Percentiles rank a stretch among this genome's conserved stretches.
phyloP scores from a whole-genome alignment of 2,113 vertebrate genomes.

The Trichomycterus rosablanca region DNA sequence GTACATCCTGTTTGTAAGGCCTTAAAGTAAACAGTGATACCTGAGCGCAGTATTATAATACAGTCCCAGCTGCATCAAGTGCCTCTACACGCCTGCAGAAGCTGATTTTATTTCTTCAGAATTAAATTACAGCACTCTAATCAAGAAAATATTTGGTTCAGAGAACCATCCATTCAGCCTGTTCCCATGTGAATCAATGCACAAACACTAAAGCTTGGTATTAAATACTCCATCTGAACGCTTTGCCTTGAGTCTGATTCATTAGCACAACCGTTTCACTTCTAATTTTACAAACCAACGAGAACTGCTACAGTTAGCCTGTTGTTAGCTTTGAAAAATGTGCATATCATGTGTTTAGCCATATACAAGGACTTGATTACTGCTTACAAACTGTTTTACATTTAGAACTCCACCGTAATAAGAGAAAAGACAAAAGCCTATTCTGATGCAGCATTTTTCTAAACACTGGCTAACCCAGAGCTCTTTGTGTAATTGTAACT shows the following conservation, averaged over 20 bases:
- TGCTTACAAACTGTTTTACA: background rate
- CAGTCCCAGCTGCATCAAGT: background rate
- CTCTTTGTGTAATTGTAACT: background rate
- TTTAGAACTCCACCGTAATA: background rate
- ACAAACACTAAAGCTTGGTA: background rate
- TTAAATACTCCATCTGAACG: background rate
- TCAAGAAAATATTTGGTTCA: conserved; percentile 11
- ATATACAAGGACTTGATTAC: background rate
- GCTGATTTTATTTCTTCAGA: background rate
- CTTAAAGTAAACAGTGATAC: background rate
- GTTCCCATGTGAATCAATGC: conserved; percentile 18
- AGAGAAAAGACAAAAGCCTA: background rate
- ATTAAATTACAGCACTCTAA: conserved; percentile 15
- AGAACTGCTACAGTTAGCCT: background rate
- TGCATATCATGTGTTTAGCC: background rate
- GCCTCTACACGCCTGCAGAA: background rate
- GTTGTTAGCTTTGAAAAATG: background rate
- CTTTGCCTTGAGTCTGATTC: background rate
- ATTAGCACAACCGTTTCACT: background rate
- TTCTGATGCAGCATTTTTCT: background rate
- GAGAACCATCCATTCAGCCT: background rate
- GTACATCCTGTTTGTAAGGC: background rate
- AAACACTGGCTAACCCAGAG: background rate
- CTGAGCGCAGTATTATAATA: background rate
- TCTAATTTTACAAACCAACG: background rate